Evolutionary conservation across 2,888 invertebrate genomes (phyloP).

Genomic region (Frankliniella intonsa): DNA sequence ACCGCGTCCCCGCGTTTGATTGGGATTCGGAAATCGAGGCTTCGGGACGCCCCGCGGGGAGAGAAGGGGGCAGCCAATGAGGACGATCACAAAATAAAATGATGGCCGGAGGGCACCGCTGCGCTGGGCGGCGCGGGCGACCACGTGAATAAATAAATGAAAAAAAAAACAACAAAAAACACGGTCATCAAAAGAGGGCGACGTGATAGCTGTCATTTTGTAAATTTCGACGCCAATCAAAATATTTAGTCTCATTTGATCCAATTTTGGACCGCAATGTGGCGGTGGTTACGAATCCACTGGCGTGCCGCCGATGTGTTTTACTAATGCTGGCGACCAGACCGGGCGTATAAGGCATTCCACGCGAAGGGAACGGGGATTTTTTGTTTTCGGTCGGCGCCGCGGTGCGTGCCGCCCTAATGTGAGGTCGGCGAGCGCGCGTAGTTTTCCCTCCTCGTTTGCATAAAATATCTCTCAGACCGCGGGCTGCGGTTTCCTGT

Average conservation of each 20-base stretch:
- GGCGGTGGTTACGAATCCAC: neutral
- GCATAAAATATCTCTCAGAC: neutral
- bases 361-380: neutral
- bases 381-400: neutral
- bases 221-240: constrained; percentile 18
- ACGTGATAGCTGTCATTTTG: constrained; percentile 20
- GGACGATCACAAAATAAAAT: neutral
- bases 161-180: constrained; percentile 11
- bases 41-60: neutral
- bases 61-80: neutral
- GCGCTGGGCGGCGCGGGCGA: neutral
- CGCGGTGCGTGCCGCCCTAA: neutral
- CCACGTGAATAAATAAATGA: constrained; percentile 22
- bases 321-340: neutral
- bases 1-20: no score
- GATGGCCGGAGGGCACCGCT: neutral
- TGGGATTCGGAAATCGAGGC: no score
- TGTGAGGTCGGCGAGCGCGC: no score
- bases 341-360: neutral
- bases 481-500: no score
- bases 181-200: constrained; percentile 16
- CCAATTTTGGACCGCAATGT: constrained; percentile 7
- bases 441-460: neutral
- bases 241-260: constrained; percentile 25
- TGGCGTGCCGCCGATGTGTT: constrained; percentile 2